Conservation (phyloP, 2,888 invertebrate genomes). For the Sturmia bella region DNA sequence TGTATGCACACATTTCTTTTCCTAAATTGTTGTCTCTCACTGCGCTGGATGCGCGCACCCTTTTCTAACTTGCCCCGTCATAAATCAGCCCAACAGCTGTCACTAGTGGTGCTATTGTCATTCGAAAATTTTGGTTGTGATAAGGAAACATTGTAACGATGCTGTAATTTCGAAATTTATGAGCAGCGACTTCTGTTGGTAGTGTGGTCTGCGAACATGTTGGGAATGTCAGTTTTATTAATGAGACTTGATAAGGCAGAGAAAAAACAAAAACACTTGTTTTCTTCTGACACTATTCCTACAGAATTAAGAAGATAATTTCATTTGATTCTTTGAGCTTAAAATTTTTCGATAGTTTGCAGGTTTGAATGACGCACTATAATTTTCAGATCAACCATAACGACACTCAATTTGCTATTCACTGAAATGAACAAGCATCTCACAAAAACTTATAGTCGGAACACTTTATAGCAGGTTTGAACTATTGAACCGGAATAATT, state of each 20-base stretch:
- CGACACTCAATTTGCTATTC: no score
- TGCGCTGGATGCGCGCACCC: slow-evolving; percentile 1
- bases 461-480: no score
- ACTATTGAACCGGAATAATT: no score
- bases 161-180: slow-evolving; percentile 58
- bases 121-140: slow-evolving; percentile 42
- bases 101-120: slow-evolving; percentile 50
- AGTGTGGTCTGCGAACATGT: slow-evolving; percentile 38
- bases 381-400: no score
- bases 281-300: not conserved
- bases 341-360: no score
- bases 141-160: slow-evolving; percentile 45
- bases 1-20: not conserved
- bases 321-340: not conserved
- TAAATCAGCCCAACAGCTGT: slow-evolving; percentile 67
- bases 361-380: no score
- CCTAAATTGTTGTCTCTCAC: slow-evolving; percentile 37
- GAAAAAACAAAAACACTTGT: slow-evolving; percentile 35
- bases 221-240: slow-evolving; percentile 25
- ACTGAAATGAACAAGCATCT: no score
- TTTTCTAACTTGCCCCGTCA: slow-evolving; percentile 20
- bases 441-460: no score
- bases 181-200: slow-evolving; percentile 52
- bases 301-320: slow-evolving; percentile 7
- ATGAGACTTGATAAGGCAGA: slow-evolving; percentile 30